Conservation (phyloP, 2,113 vertebrate genomes). For the Pungitius pungitius region DNA sequence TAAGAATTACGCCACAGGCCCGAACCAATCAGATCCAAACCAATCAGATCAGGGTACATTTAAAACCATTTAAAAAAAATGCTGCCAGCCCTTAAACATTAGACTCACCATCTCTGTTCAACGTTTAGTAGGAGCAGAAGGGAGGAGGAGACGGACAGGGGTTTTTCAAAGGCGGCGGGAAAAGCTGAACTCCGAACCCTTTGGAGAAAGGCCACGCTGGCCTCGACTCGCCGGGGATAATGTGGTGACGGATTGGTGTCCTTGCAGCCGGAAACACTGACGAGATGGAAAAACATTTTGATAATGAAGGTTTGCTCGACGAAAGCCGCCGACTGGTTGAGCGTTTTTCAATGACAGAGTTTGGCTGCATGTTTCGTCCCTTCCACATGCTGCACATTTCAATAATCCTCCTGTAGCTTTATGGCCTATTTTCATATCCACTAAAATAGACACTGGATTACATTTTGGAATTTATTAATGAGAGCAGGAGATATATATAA, state of each 20-base stretch:
- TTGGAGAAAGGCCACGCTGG: slow-evolving; percentile 17
- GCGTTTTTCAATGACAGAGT: background rate
- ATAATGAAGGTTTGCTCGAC: slow-evolving; percentile 8
- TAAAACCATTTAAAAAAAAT: too few relatives aligned
- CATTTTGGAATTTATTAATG: background rate
- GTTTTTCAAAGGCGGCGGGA: background rate
- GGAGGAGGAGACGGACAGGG: background rate
- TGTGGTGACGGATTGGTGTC: background rate
- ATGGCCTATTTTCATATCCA: background rate
- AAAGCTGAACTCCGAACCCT: background rate
- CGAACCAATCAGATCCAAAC: background rate
- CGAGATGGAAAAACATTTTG: slow-evolving; percentile 4
- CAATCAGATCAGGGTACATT: too few relatives aligned
- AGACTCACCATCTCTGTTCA: background rate
- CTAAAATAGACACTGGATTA: background rate
- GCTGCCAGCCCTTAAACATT: background rate
- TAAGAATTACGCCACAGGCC: background rate
- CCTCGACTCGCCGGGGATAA: background rate
- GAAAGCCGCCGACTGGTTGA: background rate
- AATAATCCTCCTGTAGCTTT: background rate
- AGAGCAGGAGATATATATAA: background rate
- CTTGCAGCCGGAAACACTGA: slow-evolving; percentile 8
- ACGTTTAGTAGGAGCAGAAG: background rate
- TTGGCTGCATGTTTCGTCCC: background rate
- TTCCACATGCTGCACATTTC: background rate